Evolutionary conservation across 2,113 vertebrate genomes (phyloP).

Genomic region (Menura novaehollandiae): DNA sequence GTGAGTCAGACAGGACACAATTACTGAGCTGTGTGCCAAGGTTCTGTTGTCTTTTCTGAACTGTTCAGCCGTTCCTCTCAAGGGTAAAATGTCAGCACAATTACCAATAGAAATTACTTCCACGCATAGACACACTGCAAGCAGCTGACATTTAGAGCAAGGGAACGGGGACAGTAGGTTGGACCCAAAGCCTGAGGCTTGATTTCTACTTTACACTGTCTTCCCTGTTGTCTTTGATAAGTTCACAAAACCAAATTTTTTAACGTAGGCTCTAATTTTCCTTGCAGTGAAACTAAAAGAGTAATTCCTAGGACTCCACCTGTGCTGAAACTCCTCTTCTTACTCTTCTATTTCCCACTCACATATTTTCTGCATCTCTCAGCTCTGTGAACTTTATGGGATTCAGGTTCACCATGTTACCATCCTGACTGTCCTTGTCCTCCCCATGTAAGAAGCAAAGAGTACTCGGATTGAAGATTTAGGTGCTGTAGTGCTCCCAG

Average conservation of each 20-base stretch:
- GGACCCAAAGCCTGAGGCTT: background rate
- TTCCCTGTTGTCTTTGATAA: background rate
- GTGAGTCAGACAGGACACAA: constrained; percentile 1
- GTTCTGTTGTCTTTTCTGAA: background rate
- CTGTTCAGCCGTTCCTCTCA: background rate
- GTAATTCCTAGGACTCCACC: background rate
- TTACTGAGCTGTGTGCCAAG: background rate
- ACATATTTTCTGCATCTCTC: background rate
- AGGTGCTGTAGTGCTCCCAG: background rate
- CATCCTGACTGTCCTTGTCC: background rate
- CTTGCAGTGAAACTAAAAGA: background rate
- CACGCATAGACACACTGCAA: background rate
- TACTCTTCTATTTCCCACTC: background rate
- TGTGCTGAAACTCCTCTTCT: background rate
- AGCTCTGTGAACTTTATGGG: background rate
- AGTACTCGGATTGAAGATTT: background rate
- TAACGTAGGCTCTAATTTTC: background rate
- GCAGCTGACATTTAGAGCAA: background rate
- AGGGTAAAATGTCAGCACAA: constrained; percentile 1
- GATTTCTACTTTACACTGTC: background rate
- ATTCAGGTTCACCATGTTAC: background rate
- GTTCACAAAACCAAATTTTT: background rate
- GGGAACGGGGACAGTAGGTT: background rate
- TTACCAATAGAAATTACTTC: background rate
- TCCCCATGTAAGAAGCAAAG: background rate